Base-by-base conservation (phyloP, 2,113 vertebrate species). In the Saguinus midas region DNA sequence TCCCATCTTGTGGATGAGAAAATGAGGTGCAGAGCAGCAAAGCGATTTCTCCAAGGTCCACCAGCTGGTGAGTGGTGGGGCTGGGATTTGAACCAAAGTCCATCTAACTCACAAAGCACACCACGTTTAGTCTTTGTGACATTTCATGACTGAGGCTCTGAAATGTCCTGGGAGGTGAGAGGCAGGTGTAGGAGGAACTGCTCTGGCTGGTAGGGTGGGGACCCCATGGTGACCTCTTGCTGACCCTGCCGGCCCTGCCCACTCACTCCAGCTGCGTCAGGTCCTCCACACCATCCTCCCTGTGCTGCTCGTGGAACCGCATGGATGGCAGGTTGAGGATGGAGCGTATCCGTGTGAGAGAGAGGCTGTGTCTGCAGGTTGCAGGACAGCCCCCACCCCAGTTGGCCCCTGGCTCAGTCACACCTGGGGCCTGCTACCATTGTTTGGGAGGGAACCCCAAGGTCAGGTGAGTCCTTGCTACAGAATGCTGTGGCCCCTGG, bases 241-340 rank as follows among this genome's bases (percentile, higher is more conserved):
- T 8, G 27, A 18, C 40, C 79, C 58, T 17, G 8, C 52, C 5
- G 0, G 21, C 21, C 40, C 35, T 8, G 0, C 48, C 35, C 92
- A 98, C 99, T 99, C 98, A 99, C 99, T 99, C 99, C 88, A 99
- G 98, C 97, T 99, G 99, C 11, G 99, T 99, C 99, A 99, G 99
- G 98, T 99, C 99, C 96, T 99, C 99, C 96, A 99, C 96, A 3
- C 99, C 99, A 0, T 99, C 99, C 95, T 99, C 99, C 57, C 98
- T 98, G 81, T 95, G 96, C 50, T 98, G 98, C 68, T 99, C 99
- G 2, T 98, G 97, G 64, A 99, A 98, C 94, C 97, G 79, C 87
- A 98, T 25, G 0, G 98, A 98, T 3, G 99, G 98, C 97, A 99
- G 98, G 95, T 99, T 99, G 97, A 99, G 99, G 96, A 99, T 99